Percentiles rank a stretch among this genome's conserved stretches.
These are phyloP conservation scores for Sitodiplosis mosellana DNA, from an alignment of 1,140 invertebrate genomes.

Conservation along the genomic window DNA sequence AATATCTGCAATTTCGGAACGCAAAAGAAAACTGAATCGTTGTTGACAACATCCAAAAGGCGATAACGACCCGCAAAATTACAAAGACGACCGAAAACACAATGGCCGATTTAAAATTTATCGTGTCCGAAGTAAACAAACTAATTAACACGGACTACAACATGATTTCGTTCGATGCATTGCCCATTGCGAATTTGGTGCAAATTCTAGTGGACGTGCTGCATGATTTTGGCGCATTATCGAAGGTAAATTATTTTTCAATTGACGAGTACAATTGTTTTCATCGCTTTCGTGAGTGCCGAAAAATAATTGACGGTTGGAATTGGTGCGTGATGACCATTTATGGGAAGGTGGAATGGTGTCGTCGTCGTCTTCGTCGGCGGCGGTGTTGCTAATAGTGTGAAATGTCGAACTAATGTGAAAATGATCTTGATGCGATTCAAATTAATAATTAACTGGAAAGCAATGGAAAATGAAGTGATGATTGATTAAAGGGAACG, in stretches of 20 bases:
- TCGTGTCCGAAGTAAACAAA: slow-evolving; percentile 58
- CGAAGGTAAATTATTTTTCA: slow-evolving; percentile 21
- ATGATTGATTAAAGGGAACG: too few relatives aligned
- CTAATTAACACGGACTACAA: slow-evolving; percentile 59
- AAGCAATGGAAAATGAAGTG: too few relatives aligned
- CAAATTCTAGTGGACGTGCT: slow-evolving; percentile 39
- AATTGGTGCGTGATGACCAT: not conserved
- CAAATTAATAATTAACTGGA: too few relatives aligned
- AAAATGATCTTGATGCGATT: too few relatives aligned
- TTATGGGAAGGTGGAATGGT: too few relatives aligned
- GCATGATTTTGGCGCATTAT: slow-evolving; percentile 26
- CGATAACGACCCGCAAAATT: not conserved
- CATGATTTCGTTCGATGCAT: slow-evolving; percentile 68
- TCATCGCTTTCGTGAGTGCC: too few relatives aligned
- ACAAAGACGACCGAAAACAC: slow-evolving; percentile 17
- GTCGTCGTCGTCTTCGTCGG: too few relatives aligned
- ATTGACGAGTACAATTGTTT: too few relatives aligned
- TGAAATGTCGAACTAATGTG: too few relatives aligned
- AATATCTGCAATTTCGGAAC: too few relatives aligned
- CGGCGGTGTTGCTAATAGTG: not conserved
- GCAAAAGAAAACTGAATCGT: too few relatives aligned
- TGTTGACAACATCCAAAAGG: too few relatives aligned
- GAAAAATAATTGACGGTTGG: not conserved
- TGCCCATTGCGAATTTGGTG: slow-evolving; percentile 51
- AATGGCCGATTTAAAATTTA: slow-evolving; percentile 63